Percentiles rank a stretch among this genome's conserved stretches.
Conservation (phyloP, 2,113 vertebrate genomes). For the Ciconia boyciana region DNA sequence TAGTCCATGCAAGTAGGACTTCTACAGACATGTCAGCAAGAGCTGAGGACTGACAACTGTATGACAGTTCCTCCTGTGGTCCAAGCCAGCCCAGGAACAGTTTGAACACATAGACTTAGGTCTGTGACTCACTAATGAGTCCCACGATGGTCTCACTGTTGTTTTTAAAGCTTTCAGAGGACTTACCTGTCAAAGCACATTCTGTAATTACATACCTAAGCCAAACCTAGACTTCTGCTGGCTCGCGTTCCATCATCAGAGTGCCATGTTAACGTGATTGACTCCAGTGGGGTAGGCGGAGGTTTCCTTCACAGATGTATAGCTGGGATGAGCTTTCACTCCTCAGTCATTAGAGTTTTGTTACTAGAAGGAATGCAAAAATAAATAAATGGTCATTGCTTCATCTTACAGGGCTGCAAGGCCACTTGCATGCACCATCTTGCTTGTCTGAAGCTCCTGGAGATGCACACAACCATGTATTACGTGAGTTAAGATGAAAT, state of each 20-base stretch:
- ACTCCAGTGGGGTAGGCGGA: not conserved
- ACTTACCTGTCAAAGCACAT: not conserved
- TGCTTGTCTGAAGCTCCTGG: not conserved
- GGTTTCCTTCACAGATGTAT: not conserved
- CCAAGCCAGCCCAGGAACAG: not conserved
- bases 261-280: accelerated
- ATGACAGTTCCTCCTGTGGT: not conserved
- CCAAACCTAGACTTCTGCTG: not conserved
- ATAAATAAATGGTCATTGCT: not conserved
- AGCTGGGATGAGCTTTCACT: not conserved
- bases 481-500: not conserved
- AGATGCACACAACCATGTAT: not conserved
- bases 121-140: not conserved
- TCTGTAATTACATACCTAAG: not conserved
- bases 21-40: not conserved
- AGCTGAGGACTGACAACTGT: not conserved
- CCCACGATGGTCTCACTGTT: not conserved
- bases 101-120: not conserved
- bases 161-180: not conserved
- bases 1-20: not conserved
- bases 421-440: not conserved
- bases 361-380: not conserved
- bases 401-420: not conserved
- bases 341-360: not conserved
- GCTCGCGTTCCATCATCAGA: not conserved